These are phyloP conservation scores for Pemphredon lugubris DNA, from an alignment of 2,888 invertebrate genomes.

Conservation along the genomic window DNA sequence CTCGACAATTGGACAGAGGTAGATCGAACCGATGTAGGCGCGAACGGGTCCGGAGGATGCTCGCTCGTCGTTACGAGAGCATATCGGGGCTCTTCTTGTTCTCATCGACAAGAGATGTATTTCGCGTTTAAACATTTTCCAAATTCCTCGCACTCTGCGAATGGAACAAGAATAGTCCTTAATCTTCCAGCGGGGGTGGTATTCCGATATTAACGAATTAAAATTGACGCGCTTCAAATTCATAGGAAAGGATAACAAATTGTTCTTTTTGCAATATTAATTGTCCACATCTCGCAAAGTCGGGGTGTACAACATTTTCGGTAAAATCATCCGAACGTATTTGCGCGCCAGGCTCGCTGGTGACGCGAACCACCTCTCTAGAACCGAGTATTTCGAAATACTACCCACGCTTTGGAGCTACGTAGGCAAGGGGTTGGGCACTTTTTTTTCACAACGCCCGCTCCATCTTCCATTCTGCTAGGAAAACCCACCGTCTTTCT, in stretches of 20 bases:
- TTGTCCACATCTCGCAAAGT: no score
- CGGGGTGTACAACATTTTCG: slow-evolving; percentile 16
- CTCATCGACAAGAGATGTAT: no score
- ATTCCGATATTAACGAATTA: background rate
- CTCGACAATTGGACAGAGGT: slow-evolving; percentile 15
- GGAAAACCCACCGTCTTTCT: slow-evolving; percentile 13
- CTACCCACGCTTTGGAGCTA: slow-evolving; percentile 48
- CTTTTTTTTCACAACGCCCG: slow-evolving; percentile 33
- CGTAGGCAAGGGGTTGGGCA: slow-evolving; percentile 39
- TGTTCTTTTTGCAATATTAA: no score
- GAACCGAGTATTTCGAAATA: slow-evolving; percentile 49
- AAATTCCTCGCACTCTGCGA: slow-evolving; percentile 2
- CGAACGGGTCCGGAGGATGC: slow-evolving; percentile 8
- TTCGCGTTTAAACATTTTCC: slow-evolving; percentile 32
- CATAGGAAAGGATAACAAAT: no score
- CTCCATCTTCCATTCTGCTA: slow-evolving; percentile 36
- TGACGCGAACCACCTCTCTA: slow-evolving; percentile 49
- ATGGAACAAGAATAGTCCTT: background rate
- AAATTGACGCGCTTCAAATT: background rate
- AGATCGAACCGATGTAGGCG: slow-evolving; percentile 21
- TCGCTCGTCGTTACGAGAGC: no score
- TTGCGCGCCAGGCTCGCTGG: slow-evolving; percentile 38
- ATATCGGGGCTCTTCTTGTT: slow-evolving; percentile 16
- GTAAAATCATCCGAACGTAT: slow-evolving; percentile 37
- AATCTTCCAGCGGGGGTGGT: background rate